Evolutionary conservation across 1,140 invertebrate species (phyloP).

Genomic region (Drosophila kurseongensis): DNA sequence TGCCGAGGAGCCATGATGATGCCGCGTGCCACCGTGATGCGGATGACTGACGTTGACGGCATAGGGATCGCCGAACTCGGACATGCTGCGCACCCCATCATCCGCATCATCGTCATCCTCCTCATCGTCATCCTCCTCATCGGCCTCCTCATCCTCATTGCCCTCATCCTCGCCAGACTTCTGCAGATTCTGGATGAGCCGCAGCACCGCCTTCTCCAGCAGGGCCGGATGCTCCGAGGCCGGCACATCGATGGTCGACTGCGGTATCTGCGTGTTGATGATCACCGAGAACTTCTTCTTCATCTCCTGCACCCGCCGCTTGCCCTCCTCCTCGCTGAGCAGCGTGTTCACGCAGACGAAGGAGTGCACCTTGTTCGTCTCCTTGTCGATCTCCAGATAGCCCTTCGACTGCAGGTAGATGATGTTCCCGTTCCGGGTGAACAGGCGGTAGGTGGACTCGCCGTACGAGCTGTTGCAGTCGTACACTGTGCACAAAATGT

Average conservation of each 20-base stretch:
- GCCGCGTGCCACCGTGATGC: too few species aligned
- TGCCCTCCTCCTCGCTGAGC: conserved; percentile 90
- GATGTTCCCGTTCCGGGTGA: conserved; percentile 91
- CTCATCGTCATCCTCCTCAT: conserved; percentile 52
- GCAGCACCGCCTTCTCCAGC: conserved; percentile 88
- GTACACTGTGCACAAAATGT: conserved; percentile 90
- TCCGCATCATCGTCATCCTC: conserved; percentile 50
- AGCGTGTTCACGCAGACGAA: conserved; percentile 94
- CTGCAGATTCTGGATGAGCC: conserved; percentile 88
- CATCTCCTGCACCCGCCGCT: conserved; percentile 89
- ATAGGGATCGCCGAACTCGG: conserved; percentile 29
- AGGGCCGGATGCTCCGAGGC: conserved; percentile 88
- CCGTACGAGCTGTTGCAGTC: conserved; percentile 90
- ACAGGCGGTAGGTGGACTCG: conserved; percentile 92
- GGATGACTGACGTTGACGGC: conserved; percentile 18
- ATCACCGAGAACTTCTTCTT: conserved; percentile 88
- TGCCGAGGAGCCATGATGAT: conserved; percentile 20
- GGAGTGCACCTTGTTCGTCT: conserved; percentile 89
- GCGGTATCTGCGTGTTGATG: conserved; percentile 85
- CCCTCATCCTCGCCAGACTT: conserved; percentile 63
- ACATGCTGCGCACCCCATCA: conserved; percentile 37
- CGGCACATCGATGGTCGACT: conserved; percentile 85
- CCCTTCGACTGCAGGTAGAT: conserved; percentile 93
- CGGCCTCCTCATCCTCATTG: conserved; percentile 40
- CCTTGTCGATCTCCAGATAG: conserved; percentile 90